phyloP scores from a whole-genome alignment of 2,797 vertebrate genomes.

The Acrossocheilus fasciatus region DNA sequence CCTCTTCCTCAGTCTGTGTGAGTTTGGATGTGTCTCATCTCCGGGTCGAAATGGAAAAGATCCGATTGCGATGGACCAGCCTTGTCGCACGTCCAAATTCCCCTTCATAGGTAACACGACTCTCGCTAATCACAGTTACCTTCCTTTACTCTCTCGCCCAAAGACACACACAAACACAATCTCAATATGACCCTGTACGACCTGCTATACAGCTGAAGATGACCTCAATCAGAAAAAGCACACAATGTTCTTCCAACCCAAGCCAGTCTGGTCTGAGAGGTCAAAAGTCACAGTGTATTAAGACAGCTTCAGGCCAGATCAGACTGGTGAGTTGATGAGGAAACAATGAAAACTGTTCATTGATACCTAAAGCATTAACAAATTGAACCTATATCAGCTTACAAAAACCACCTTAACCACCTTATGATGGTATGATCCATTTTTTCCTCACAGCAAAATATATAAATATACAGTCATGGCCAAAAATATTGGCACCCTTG shows the following conservation, averaged over 20 bases:
- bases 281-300: slow-evolving; percentile 5
- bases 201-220: slow-evolving; percentile 32
- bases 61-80: slow-evolving; percentile 30
- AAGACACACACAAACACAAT: slow-evolving; percentile 41
- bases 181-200: slow-evolving; percentile 11
- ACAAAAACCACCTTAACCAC: background rate
- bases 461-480: no score
- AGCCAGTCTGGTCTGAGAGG: background rate
- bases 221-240: slow-evolving; percentile 21
- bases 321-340: background rate
- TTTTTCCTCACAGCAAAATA: background rate
- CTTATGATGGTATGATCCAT: background rate
- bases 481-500: no score
- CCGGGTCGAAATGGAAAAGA: slow-evolving; percentile 57
- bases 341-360: background rate
- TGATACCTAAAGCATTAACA: background rate
- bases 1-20: slow-evolving; percentile 82
- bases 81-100: slow-evolving; percentile 40
- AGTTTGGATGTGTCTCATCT: slow-evolving; percentile 50
- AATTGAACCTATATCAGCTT: background rate
- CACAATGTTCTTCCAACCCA: slow-evolving; percentile 39
- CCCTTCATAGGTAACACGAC: slow-evolving; percentile 52
- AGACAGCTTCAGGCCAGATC: background rate
- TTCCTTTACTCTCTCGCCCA: slow-evolving; percentile 52
- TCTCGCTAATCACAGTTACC: slow-evolving; percentile 39